Evolutionary conservation across 2,113 vertebrate species (phyloP).

Genomic region (Dipodomys spectabilis): DNA sequence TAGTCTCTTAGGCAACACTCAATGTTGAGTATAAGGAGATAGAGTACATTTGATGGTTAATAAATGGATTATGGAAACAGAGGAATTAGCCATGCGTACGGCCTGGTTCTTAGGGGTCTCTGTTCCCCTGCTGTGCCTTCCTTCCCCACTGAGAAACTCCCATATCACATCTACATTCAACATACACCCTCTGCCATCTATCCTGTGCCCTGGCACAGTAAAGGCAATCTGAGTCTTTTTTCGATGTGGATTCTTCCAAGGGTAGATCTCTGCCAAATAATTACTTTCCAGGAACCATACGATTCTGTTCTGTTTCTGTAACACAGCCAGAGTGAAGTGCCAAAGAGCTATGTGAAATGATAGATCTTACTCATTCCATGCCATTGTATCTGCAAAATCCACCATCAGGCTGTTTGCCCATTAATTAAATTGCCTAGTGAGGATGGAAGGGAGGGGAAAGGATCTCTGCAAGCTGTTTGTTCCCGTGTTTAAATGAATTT

Average conservation of each 20-base stretch:
- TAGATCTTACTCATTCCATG: constrained; percentile 30
- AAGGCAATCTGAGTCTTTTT: constrained; percentile 25
- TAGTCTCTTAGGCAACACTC: constrained; percentile 8
- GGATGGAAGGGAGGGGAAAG: constrained; percentile 13
- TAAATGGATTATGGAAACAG: not conserved
- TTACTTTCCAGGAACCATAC: constrained; percentile 75
- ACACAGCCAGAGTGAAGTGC: constrained; percentile 67
- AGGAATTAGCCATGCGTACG: not conserved
- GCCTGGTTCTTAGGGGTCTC: not conserved
- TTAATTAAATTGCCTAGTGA: constrained; percentile 68
- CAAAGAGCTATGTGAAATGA: constrained; percentile 57
- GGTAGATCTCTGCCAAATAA: constrained; percentile 48
- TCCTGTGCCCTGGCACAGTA: not conserved
- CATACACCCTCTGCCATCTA: not conserved
- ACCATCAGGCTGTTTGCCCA: constrained; percentile 69
- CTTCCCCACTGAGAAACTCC: not conserved
- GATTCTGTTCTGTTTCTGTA: constrained; percentile 66
- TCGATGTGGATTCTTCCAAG: constrained; percentile 16
- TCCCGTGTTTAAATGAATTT: constrained; percentile 64
- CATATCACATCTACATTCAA: not conserved
- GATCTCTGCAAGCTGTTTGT: constrained; percentile 62
- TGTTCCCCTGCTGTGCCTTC: not conserved
- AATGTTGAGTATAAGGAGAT: not conserved
- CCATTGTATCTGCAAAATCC: constrained; percentile 66
- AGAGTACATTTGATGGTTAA: not conserved